A percentile compares a stretch with the other conserved stretches of the same genome.
These are phyloP conservation scores for Ophiodon elongatus DNA, from an alignment of 2,113 vertebrate species.

Conservation along the genomic window DNA sequence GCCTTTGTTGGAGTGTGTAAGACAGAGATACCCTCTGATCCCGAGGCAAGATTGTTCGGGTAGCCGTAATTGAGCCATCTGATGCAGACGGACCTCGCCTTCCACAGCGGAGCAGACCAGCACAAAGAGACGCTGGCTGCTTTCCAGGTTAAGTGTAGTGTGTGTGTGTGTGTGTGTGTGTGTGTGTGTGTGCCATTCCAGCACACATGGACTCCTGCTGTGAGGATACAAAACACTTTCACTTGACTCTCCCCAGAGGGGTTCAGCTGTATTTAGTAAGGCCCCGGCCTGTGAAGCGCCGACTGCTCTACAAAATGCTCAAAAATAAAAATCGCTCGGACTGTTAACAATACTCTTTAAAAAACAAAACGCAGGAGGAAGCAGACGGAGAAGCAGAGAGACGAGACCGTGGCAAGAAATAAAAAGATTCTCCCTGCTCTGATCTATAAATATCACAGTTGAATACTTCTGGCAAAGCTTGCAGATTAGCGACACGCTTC, in stretches of 20 bases:
- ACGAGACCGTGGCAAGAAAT: neutral
- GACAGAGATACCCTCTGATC: conserved; percentile 53
- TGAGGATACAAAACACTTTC: conserved; percentile 57
- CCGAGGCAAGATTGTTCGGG: conserved; percentile 28
- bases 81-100: conserved; percentile 59
- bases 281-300: neutral
- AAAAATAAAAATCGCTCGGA: conserved; percentile 29
- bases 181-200: conserved; percentile 42
- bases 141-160: conserved; percentile 67
- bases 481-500: conserved; percentile 58
- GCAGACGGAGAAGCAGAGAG: conserved; percentile 6
- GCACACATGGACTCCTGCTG: conserved; percentile 47
- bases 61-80: conserved; percentile 70
- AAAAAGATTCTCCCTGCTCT: conserved; percentile 20
- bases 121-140: conserved; percentile 71
- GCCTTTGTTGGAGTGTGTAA: conserved; percentile 48
- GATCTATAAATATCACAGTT: conserved; percentile 68
- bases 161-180: conserved; percentile 32
- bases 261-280: conserved; percentile 13
- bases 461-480: conserved; percentile 56
- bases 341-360: conserved; percentile 10
- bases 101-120: conserved; percentile 65
- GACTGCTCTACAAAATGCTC: conserved; percentile 15
- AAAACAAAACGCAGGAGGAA: conserved; percentile 40
- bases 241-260: conserved; percentile 26